phyloP scores from a whole-genome alignment of 2,797 vertebrate genomes.

The Columba guinea region DNA sequence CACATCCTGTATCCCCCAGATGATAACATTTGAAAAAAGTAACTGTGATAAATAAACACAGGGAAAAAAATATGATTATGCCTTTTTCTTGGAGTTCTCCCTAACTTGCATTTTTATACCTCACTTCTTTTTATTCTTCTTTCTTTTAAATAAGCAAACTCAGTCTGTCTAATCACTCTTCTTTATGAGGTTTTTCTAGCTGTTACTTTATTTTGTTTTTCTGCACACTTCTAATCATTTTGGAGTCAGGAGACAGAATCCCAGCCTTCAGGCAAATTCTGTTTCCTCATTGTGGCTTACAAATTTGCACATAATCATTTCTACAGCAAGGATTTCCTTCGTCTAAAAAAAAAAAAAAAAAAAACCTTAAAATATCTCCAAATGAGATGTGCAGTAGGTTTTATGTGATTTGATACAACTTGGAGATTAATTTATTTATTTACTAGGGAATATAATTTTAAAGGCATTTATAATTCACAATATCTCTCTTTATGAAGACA shows the following conservation, averaged over 20 bases:
- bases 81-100: not conserved
- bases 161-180: not conserved
- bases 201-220: not conserved
- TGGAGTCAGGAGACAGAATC: not conserved
- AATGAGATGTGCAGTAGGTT: not conserved
- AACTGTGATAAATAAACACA: not conserved
- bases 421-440: slow-evolving; percentile 36
- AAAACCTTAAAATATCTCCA: not conserved
- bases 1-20: rapidly evolving
- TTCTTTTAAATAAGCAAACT: not conserved
- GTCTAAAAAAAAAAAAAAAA: not conserved
- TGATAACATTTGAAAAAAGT: not conserved
- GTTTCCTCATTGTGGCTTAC: not conserved
- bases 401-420: not conserved
- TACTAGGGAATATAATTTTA: slow-evolving; percentile 33
- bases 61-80: rapidly evolving
- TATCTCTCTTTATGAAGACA: slow-evolving; percentile 43
- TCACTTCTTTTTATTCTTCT: not conserved
- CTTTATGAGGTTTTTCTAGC: not conserved
- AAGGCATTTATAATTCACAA: slow-evolving; percentile 38
- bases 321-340: not conserved
- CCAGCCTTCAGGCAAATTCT: not conserved
- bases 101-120: not conserved
- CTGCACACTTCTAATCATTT: not conserved
- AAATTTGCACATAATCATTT: not conserved